phyloP scores from a whole-genome alignment of 2,888 invertebrate species.

The Agonopterix alstromeriana region DNA sequence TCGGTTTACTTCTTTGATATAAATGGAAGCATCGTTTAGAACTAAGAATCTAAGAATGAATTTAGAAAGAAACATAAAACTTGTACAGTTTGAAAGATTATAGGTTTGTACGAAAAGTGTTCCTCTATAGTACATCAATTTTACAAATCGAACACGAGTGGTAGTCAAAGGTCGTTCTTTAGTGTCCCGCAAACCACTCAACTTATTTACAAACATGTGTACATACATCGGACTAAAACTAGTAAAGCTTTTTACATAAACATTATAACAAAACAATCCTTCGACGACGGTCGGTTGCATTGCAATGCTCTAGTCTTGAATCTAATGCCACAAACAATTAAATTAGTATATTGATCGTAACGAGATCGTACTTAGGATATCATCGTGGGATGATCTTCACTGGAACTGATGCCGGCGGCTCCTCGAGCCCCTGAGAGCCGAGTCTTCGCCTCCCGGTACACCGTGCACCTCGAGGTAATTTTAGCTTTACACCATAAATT shows the following conservation, averaged over 20 bases:
- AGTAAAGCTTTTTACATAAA: conserved; percentile 75
- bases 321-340: conserved; percentile 70
- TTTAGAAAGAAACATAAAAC: conserved; percentile 27
- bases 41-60: conserved; percentile 54
- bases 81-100: conserved; percentile 20
- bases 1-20: conserved; percentile 73
- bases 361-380: conserved; percentile 74
- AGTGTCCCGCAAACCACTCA: conserved; percentile 43
- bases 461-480: conserved; percentile 48
- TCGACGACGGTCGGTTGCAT: conserved; percentile 49
- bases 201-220: conserved; percentile 67
- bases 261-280: conserved; percentile 60
- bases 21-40: conserved; percentile 75
- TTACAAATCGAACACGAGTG: conserved; percentile 18
- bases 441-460: conserved; percentile 21
- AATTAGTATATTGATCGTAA: conserved; percentile 71
- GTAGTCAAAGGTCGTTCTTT: neutral
- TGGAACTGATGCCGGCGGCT: conserved; percentile 49
- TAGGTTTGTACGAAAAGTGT: conserved; percentile 34
- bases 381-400: conserved; percentile 64
- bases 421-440: conserved; percentile 17
- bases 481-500: conserved; percentile 61
- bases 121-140: conserved; percentile 23
- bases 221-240: conserved; percentile 62
- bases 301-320: conserved; percentile 66